phyloP scores from a whole-genome alignment of 37 sponge, comb jelly and placozoan species.

The Agelas oroides region DNA sequence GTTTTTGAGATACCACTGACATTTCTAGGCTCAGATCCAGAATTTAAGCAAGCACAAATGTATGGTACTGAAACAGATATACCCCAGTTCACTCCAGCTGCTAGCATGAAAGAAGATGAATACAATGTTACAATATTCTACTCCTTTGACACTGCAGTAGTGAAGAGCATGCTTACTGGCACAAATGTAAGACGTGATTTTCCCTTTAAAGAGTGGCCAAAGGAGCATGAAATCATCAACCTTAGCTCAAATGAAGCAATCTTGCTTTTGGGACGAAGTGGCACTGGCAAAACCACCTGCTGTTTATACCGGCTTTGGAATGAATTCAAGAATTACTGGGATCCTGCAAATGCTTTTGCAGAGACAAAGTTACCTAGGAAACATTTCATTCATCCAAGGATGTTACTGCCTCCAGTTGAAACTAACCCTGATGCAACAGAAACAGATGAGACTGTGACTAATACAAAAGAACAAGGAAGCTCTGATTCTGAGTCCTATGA shows the following conservation, averaged over 20 bases:
- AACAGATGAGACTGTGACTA: background rate
- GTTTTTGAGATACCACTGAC: background rate
- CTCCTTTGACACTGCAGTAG: constrained; percentile 55
- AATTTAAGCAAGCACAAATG: background rate
- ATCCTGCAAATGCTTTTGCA: background rate
- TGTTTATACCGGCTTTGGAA: constrained; percentile 88
- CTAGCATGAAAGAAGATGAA: constrained; percentile 67
- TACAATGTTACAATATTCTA: constrained; percentile 84
- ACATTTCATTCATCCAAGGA: background rate
- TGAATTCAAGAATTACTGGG: constrained; percentile 76
- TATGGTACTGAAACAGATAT: too few species aligned
- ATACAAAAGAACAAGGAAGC: background rate
- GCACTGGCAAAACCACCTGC: constrained; percentile 89
- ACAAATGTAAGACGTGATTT: constrained; percentile 62
- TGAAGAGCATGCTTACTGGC: constrained; percentile 52
- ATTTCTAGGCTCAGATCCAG: too few species aligned
- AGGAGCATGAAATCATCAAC: constrained; percentile 88
- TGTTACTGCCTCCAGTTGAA: background rate
- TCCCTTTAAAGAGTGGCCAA: constrained; percentile 82
- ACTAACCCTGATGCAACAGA: background rate
- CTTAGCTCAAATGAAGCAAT: constrained; percentile 37
- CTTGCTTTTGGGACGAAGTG: constrained; percentile 86
- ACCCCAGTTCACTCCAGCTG: constrained; percentile 57
- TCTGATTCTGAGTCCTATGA: background rate
- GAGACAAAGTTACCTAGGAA: constrained; percentile 19